Evolutionary conservation across 2,113 vertebrate genomes (phyloP), one percentile per base, ranked within the genome.

Genomic region (Ciconia boyciana): DNA sequence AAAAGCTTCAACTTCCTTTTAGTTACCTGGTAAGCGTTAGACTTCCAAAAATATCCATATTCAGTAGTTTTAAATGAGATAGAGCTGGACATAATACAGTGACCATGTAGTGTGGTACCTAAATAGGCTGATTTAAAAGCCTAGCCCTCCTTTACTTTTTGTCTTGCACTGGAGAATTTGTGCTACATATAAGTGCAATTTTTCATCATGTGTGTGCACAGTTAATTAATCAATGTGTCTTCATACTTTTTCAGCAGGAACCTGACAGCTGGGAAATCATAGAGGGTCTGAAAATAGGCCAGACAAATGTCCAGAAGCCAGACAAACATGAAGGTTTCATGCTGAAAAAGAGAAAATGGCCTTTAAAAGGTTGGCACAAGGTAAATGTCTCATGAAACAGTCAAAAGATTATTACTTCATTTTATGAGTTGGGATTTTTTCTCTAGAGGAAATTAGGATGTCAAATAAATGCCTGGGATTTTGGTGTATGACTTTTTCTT

Each of bases 301-400:
- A 99, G 93, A 99, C 99, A 91, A 99, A 99, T 96, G 99, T 99
- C 90, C 99, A 99, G 98, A 99, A 99, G 96, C 99, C 99, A 94
- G 99, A 99, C 87, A 99, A 99, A 97, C 99, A 99, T 36, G 99
- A 99, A 97, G 99, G 99, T 28, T 99, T 99, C 97, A 99, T 99
- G 99, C 97, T 99, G 97, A 99, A 99, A 98, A 99, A 99, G 98
- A 98, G 99, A 98, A 99, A 99, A 98, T 99, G 99, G 99, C 99
- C 99, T 51, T 98, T 99, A 96, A 99, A 99, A 98, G 99, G 99
- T 78, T 99, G 99, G 99, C 99, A 99, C 98, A 99, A 99, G 99
- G 99, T 99, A 98, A 97, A 54, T 15, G 13, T 84, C 62, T 84
- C 69, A 69, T 93, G 57, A 90, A 87, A 20, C 19, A 51, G 16